Conservation (phyloP, 1,140 invertebrate genomes). For the Drosophila subpulchrella region DNA sequence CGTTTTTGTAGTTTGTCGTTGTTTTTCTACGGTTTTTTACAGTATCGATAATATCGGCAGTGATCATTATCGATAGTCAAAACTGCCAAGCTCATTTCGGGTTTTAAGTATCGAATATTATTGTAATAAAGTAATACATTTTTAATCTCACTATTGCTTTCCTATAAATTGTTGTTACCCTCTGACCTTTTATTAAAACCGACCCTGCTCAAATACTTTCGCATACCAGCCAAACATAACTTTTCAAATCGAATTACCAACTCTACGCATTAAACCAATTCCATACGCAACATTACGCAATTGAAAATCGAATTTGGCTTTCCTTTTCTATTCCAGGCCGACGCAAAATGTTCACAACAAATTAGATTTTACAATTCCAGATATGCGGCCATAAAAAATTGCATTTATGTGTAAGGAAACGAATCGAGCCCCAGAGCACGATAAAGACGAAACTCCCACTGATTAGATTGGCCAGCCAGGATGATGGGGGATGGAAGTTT, state of each 20-base stretch:
- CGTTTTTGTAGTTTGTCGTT: no score
- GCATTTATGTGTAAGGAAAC: constrained; percentile 39
- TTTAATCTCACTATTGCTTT: no score
- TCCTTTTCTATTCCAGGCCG: constrained; percentile 41
- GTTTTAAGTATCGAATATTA: no score
- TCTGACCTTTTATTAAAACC: neutral
- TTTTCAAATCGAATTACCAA: constrained; percentile 63
- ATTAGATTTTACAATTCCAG: constrained; percentile 76
- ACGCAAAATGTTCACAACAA: constrained; percentile 51
- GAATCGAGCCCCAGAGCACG: constrained; percentile 70
- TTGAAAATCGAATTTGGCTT: constrained; percentile 75
- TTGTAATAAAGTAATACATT: no score
- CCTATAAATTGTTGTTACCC: neutral
- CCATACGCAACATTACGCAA: constrained; percentile 77
- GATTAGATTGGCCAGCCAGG: constrained; percentile 46
- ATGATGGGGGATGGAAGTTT: neutral
- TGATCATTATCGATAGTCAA: no score
- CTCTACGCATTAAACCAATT: constrained; percentile 51
- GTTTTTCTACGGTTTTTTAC: no score
- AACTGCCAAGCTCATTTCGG: no score
- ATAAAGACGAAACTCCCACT: constrained; percentile 56
- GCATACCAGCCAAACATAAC: constrained; percentile 44
- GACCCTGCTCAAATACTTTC: constrained; percentile 15
- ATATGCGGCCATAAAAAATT: constrained; percentile 53
- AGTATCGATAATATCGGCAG: no score